Conservation (phyloP, 1,140 invertebrate species). For the Tribolium castaneum region DNA sequence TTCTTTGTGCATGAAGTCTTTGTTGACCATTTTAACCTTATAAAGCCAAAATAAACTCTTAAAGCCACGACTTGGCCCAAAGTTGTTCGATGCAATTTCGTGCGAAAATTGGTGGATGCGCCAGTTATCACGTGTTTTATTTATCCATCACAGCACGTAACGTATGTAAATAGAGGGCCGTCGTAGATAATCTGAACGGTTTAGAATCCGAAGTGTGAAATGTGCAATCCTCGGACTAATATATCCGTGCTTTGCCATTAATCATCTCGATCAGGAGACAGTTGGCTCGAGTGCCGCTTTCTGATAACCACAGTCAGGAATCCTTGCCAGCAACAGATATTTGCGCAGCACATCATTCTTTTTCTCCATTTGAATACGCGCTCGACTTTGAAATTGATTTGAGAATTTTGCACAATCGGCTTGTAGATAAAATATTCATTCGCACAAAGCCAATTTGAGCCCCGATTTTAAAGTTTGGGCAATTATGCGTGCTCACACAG, state of each 20-base stretch:
- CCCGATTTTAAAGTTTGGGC: constrained; percentile 59
- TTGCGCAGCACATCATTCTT: constrained; percentile 36
- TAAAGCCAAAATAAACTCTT: constrained; percentile 5
- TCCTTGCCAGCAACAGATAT: constrained; percentile 42
- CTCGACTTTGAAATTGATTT: constrained; percentile 10
- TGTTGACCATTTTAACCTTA: neutral
- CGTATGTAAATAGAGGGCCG: constrained; percentile 14
- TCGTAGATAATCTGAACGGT: constrained; percentile 37
- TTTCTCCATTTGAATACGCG: constrained; percentile 24
- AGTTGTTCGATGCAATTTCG: neutral
- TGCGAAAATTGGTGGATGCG: constrained; percentile 23
- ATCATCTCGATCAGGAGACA: constrained; percentile 54
- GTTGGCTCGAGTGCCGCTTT: constrained; percentile 49
- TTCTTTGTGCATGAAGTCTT: constrained; percentile 2
- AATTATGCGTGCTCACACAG: constrained; percentile 61
- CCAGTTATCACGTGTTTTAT: constrained; percentile 1
- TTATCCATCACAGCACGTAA: constrained; percentile 6
- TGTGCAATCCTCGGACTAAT: constrained; percentile 47
- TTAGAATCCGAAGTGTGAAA: constrained; percentile 47
- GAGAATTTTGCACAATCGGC: too few species aligned
- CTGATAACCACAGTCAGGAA: constrained; percentile 46
- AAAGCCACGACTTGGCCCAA: neutral
- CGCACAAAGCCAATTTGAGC: constrained; percentile 61
- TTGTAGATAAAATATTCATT: constrained; percentile 59
- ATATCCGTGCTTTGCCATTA: constrained; percentile 52